phyloP scores from a whole-genome alignment of 2,113 vertebrate genomes.

The Hydrochoerus hydrochaeris region DNA sequence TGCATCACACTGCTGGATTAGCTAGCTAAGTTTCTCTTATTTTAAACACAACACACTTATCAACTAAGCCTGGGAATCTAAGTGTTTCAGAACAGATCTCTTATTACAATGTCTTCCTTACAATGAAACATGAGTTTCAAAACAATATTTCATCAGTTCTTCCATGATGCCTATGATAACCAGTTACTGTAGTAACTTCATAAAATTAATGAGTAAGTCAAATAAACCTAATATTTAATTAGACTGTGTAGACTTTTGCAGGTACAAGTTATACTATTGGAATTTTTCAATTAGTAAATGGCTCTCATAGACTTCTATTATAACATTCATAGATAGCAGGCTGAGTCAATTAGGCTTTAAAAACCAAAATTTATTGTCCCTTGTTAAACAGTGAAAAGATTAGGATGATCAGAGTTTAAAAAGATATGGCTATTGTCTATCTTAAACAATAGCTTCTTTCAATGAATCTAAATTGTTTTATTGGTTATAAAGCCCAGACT shows the following conservation, averaged over 20 bases:
- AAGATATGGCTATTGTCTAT: not conserved
- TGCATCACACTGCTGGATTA: not conserved
- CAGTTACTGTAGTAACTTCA: not conserved
- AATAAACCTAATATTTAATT: constrained; percentile 43
- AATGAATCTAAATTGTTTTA: constrained; percentile 15
- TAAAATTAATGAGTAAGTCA: constrained; percentile 44
- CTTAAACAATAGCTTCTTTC: not conserved
- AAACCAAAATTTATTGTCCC: not conserved
- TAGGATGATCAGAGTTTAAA: constrained; percentile 32
- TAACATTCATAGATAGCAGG: not conserved
- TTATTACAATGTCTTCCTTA: not conserved
- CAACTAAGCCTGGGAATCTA: not conserved
- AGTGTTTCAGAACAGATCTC: not conserved
- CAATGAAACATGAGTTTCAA: not conserved
- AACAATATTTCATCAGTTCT: not conserved
- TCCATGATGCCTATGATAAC: not conserved
- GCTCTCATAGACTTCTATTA: not conserved
- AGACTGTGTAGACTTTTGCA: not conserved
- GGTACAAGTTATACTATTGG: constrained; percentile 8
- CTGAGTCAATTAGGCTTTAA: not conserved
- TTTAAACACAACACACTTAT: not conserved
- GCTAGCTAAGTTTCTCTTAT: constrained; percentile 2
- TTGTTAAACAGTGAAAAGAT: constrained; percentile 34
- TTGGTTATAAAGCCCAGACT: not conserved
- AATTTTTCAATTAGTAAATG: constrained; percentile 45